Evolutionary conservation across 2,113 vertebrate species (phyloP).

Genomic region (Drymodes brunneopygia): DNA sequence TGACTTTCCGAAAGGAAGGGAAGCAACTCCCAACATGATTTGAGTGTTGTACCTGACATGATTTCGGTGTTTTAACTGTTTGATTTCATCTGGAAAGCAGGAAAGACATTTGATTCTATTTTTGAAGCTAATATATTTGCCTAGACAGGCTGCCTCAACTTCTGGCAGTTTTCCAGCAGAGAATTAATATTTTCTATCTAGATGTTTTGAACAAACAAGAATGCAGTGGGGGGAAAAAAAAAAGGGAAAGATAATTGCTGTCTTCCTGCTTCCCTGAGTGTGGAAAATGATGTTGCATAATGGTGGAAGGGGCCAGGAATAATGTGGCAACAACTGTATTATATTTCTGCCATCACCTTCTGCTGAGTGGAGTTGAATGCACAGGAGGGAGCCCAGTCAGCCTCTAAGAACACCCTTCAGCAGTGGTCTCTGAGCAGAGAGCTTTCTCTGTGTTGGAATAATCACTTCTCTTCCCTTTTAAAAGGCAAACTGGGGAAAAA

Average conservation of each 20-base stretch:
- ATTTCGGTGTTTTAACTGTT: neutral
- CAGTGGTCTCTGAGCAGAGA: neutral
- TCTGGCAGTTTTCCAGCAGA: neutral
- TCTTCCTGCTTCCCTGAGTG: neutral
- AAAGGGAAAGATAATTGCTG: neutral
- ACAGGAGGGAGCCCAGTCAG: neutral
- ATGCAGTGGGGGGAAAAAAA: neutral
- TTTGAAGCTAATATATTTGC: neutral
- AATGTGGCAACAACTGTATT: neutral
- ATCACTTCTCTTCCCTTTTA: neutral
- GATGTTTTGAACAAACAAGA: neutral
- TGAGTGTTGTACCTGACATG: neutral
- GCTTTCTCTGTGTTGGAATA: neutral
- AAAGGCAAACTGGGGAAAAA: neutral
- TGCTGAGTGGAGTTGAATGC: neutral
- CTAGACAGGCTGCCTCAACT: neutral
- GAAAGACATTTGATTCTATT: neutral
- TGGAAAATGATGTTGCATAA: neutral
- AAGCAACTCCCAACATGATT: neutral
- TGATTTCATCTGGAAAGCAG: neutral
- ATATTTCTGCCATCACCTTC: neutral
- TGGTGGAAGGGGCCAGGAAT: neutral
- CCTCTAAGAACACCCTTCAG: neutral
- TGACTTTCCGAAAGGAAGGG: neutral
- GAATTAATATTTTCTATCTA: neutral